Percentiles rank a stretch among this genome's conserved stretches.
These are phyloP conservation scores for Cylindroiulus punctatus DNA, from an alignment of 2,888 invertebrate genomes.

Conservation along the genomic window DNA sequence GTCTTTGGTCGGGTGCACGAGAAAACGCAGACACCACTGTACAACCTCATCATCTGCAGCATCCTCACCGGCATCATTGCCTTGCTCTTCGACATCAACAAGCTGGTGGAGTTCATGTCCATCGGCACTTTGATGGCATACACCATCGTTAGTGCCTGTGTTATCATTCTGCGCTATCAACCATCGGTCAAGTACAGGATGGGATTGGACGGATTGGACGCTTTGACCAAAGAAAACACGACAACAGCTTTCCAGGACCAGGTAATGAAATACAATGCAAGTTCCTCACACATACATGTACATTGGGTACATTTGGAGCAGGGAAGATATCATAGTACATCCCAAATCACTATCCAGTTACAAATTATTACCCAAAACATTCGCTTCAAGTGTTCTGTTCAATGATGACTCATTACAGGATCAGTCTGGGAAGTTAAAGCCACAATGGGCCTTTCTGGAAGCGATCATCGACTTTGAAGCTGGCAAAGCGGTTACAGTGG, in stretches of 20 bases:
- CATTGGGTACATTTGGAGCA: no score
- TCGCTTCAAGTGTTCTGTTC: no score
- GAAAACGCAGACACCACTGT: slow-evolving; percentile 83
- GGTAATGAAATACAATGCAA: background rate
- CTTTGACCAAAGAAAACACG: slow-evolving; percentile 30
- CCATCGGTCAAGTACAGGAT: slow-evolving; percentile 65
- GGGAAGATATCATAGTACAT: no score
- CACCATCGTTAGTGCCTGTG: slow-evolving; percentile 89
- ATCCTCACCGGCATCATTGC: slow-evolving; percentile 81
- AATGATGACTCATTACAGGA: slow-evolving; percentile 61
- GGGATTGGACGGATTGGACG: slow-evolving; percentile 35
- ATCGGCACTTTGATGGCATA: slow-evolving; percentile 76
- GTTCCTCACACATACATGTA: no score
- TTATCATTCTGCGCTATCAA: slow-evolving; percentile 85
- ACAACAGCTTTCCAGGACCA: background rate
- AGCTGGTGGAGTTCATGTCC: slow-evolving; percentile 93
- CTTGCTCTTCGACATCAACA: slow-evolving; percentile 85
- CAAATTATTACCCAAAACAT: no score
- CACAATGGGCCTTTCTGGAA: slow-evolving; percentile 77
- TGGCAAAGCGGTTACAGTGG: slow-evolving; percentile 77
- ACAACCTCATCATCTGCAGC: slow-evolving; percentile 81
- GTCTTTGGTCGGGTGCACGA: slow-evolving; percentile 77
- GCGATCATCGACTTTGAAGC: slow-evolving; percentile 80
- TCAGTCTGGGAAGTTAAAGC: slow-evolving; percentile 77
- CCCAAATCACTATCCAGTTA: no score